phyloP scores from a whole-genome alignment of 2,113 vertebrate species.

The Engraulis encrasicolus region DNA sequence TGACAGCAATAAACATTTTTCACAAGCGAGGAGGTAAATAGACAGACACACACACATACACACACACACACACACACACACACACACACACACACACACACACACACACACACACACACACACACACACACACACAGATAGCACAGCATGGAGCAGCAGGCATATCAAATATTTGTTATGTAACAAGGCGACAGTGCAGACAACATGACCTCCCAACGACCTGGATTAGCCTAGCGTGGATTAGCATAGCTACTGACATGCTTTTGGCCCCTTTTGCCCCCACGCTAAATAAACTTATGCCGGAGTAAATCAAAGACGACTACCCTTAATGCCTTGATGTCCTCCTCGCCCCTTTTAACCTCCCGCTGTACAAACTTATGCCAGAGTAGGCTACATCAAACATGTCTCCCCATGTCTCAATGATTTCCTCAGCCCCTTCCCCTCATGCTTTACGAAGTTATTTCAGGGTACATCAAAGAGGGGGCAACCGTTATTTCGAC shows the following conservation, averaged over 20 bases:
- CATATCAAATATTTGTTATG: slow-evolving; percentile 41
- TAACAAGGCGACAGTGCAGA: slow-evolving; percentile 41
- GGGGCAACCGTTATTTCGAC: too few relatives aligned
- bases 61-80: too few relatives aligned
- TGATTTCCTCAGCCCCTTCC: neutral
- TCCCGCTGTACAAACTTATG: too few relatives aligned
- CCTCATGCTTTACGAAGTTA: too few relatives aligned
- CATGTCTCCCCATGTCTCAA: neutral
- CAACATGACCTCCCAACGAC: slow-evolving; percentile 24
- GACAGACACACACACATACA: too few relatives aligned
- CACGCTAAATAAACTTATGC: slow-evolving; percentile 33
- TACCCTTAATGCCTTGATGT: too few relatives aligned
- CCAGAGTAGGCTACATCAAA: slow-evolving; percentile 11
- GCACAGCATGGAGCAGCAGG: neutral
- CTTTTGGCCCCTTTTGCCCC: neutral
- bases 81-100: too few relatives aligned
- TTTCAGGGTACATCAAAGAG: too few relatives aligned
- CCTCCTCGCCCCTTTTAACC: too few relatives aligned
- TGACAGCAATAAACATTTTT: slow-evolving; percentile 38
- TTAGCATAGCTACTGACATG: slow-evolving; percentile 31
- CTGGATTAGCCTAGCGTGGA: slow-evolving; percentile 41
- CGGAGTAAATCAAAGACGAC: neutral
- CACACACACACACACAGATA: too few relatives aligned
- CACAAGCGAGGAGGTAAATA: too few relatives aligned
- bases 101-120: too few relatives aligned